Percentiles rank a stretch among this genome's conserved stretches.
Conservation (phyloP, 2,888 invertebrate species). For the Chaitophorus viminalis region DNA sequence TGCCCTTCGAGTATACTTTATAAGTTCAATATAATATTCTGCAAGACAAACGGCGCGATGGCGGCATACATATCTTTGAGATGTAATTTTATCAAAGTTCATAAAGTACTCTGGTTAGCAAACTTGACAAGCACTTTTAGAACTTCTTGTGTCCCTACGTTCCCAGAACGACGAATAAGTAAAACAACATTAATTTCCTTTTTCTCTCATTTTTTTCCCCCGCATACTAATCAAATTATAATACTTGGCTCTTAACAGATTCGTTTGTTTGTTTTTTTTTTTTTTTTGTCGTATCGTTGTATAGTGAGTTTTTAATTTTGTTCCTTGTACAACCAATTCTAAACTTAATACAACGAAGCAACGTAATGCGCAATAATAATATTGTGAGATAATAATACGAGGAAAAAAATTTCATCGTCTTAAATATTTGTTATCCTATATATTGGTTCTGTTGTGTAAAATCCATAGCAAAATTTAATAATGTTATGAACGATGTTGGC, state of each 20-base stretch:
- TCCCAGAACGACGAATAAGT: neutral
- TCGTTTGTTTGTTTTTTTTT: slow-evolving; percentile 1
- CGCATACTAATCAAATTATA: slow-evolving; percentile 1
- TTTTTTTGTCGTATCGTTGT: neutral
- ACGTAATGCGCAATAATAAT: neutral
- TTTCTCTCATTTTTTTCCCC: neutral
- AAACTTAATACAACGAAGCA: neutral
- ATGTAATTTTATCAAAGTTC: slow-evolving; percentile 43
- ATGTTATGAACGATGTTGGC: neutral
- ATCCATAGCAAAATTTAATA: neutral
- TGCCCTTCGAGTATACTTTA: slow-evolving; percentile 10
- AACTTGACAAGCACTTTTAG: slow-evolving; percentile 30
- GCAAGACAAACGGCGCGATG: neutral
- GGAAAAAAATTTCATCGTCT: neutral
- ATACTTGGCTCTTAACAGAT: neutral
- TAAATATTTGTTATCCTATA: neutral
- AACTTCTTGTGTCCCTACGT: slow-evolving; percentile 9
- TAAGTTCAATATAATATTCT: slow-evolving; percentile 17
- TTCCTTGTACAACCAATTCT: too few relatives aligned
- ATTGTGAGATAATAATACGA: neutral
- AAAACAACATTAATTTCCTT: neutral
- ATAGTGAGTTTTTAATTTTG: neutral
- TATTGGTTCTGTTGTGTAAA: neutral
- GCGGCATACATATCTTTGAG: slow-evolving; percentile 10
- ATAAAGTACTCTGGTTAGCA: slow-evolving; percentile 29